These are phyloP conservation scores for Lobophora halterata DNA, from an alignment of 2,888 invertebrate species.

Conservation along the genomic window DNA sequence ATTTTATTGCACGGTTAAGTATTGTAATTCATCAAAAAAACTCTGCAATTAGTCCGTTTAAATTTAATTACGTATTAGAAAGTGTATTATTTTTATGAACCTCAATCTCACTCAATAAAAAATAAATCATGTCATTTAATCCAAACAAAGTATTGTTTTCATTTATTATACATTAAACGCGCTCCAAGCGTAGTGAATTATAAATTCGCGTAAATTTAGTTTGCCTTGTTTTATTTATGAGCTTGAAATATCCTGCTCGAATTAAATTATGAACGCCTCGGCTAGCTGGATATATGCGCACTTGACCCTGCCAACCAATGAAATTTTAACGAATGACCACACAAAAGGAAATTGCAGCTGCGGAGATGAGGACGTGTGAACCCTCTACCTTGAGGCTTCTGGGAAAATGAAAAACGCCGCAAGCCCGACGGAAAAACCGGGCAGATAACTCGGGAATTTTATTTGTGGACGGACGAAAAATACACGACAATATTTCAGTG, in stretches of 20 bases:
- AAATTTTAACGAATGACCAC: constrained; percentile 66
- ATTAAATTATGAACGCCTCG: constrained; percentile 53
- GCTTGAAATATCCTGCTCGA: constrained; percentile 49
- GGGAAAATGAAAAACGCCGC: constrained; percentile 43
- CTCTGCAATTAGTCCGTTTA: too few species aligned
- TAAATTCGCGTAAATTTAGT: constrained; percentile 50
- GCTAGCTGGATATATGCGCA: constrained; percentile 39
- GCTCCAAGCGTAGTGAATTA: constrained; percentile 40
- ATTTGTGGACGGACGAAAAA: constrained; percentile 30
- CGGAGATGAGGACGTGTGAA: constrained; percentile 47
- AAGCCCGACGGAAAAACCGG: constrained; percentile 35
- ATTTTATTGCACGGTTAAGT: constrained; percentile 42
- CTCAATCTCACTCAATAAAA: too few species aligned
- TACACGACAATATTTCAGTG: constrained; percentile 25
- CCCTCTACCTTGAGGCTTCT: constrained; percentile 50
- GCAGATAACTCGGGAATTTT: constrained; percentile 33
- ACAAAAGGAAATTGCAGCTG: constrained; percentile 64
- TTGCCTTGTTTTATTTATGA: constrained; percentile 54
- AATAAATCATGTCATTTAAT: constrained; percentile 9
- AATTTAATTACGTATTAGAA: too few species aligned
- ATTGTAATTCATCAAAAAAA: constrained; percentile 1
- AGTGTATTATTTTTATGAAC: too few species aligned
- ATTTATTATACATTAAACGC: constrained; percentile 36
- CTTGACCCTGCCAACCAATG: constrained; percentile 53
- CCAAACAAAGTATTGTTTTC: constrained; percentile 33